Evolutionary conservation across 2,113 vertebrate species (phyloP).

Genomic region (Cebus imitator): DNA sequence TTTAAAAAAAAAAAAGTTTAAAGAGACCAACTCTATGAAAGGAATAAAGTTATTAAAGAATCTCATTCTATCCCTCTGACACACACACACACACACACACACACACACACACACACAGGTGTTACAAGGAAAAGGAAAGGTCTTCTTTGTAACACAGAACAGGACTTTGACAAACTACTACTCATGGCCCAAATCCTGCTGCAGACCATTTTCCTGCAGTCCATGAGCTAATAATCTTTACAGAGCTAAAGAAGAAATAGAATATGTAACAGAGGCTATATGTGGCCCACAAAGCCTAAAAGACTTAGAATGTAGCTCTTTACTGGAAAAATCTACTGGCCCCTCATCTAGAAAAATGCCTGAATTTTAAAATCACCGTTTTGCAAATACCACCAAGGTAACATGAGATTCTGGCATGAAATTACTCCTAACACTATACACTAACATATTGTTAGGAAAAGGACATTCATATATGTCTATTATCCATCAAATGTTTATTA

Average conservation of each 20-base stretch:
- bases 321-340: not conserved
- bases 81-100: not conserved
- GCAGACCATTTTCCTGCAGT: not conserved
- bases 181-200: not conserved
- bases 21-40: too few species aligned
- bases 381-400: not conserved
- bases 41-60: not conserved
- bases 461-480: too few species aligned
- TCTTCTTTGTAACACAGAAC: not conserved
- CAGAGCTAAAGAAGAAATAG: not conserved
- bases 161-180: not conserved
- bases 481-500: too few species aligned
- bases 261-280: too few species aligned
- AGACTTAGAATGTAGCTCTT: not conserved
- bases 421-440: not conserved
- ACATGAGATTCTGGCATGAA: not conserved
- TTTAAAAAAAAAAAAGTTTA: too few species aligned
- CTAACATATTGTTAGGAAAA: not conserved
- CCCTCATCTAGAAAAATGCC: not conserved
- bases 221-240: not conserved
- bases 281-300: not conserved
- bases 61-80: not conserved
- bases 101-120: not conserved
- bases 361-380: not conserved
- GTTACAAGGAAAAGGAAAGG: not conserved